Evolutionary conservation across 2,888 invertebrate species (phyloP).

Genomic region (Trachelus tabidus): DNA sequence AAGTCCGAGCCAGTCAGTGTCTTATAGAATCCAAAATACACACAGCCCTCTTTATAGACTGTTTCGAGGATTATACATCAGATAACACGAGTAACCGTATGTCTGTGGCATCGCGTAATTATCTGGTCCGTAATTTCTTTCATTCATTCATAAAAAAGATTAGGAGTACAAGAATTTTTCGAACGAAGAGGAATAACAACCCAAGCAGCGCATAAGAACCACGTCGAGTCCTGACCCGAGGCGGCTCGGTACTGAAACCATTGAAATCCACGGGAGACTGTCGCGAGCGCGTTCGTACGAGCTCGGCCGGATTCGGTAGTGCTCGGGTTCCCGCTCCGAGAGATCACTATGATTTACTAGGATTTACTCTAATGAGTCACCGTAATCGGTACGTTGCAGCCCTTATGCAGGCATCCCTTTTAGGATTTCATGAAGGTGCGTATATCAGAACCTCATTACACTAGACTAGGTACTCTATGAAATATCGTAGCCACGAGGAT

Average conservation of each 20-base stretch:
- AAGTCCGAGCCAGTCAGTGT: not conserved
- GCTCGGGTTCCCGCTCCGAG: constrained; percentile 32
- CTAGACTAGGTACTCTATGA: not conserved
- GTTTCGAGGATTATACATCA: not conserved
- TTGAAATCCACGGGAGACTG: constrained; percentile 50
- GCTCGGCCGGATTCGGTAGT: constrained; percentile 38
- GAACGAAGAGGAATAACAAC: not conserved
- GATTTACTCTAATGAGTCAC: constrained; percentile 55
- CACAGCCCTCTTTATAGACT: not conserved
- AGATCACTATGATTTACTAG: constrained; percentile 54
- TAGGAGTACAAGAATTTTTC: not conserved
- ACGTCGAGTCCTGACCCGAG: constrained; percentile 60
- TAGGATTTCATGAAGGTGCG: not conserved
- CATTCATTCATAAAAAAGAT: not conserved
- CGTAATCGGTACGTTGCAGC: constrained; percentile 43
- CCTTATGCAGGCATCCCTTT: constrained; percentile 15
- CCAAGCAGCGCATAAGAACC: constrained; percentile 18
- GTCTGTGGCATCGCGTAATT: not conserved
- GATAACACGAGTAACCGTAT: not conserved
- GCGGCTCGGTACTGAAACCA: constrained; percentile 63
- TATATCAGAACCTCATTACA: not conserved
- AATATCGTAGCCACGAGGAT: not conserved
- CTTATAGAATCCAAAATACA: not conserved
- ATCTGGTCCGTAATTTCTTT: not conserved
- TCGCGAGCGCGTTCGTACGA: constrained; percentile 36